Conservation (phyloP, 2,888 invertebrate genomes). For the Drosophila falleni region DNA sequence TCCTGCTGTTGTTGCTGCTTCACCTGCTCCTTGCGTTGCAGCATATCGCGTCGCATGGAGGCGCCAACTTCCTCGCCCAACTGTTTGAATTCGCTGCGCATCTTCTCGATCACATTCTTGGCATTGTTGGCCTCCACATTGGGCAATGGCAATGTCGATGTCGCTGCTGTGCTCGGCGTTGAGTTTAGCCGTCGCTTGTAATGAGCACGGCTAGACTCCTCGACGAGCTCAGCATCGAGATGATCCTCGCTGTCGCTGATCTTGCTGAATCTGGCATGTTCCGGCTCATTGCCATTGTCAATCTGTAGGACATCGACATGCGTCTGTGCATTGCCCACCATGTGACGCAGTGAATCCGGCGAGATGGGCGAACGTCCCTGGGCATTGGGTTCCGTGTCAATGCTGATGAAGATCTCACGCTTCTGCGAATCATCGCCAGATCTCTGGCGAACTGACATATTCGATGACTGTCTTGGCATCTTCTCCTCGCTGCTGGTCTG, state of each 20-base stretch:
- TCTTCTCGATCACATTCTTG: conserved; percentile 82
- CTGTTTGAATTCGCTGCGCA: conserved; percentile 81
- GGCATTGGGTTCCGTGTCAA: conserved; percentile 84
- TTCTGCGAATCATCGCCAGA: conserved; percentile 59
- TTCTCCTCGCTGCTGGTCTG: conserved; percentile 45
- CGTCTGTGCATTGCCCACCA: conserved; percentile 82
- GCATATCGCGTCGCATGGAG: conserved; percentile 60
- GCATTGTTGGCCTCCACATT: conserved; percentile 84
- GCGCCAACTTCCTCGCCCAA: conserved; percentile 68
- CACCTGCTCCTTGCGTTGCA: conserved; percentile 29
- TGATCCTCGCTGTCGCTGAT: conserved; percentile 81
- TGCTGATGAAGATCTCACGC: conserved; percentile 84
- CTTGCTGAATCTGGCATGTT: conserved; percentile 81
- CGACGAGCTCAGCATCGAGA: conserved; percentile 42
- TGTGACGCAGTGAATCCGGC: conserved; percentile 76
- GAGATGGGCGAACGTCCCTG: conserved; percentile 78
- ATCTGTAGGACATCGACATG: conserved; percentile 82
- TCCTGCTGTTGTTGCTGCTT: conserved; percentile 30
- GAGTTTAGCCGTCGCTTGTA: conserved; percentile 38
- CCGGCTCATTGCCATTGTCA: conserved; percentile 81
- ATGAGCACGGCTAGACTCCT: conserved; percentile 38
- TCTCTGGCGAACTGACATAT: conserved; percentile 20
- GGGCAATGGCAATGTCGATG: conserved; percentile 51
- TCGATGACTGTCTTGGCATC: conserved; percentile 33
- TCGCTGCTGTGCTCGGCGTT: conserved; percentile 45